Conservation (phyloP, 1,140 invertebrate genomes). For the Artemia franciscana region DNA sequence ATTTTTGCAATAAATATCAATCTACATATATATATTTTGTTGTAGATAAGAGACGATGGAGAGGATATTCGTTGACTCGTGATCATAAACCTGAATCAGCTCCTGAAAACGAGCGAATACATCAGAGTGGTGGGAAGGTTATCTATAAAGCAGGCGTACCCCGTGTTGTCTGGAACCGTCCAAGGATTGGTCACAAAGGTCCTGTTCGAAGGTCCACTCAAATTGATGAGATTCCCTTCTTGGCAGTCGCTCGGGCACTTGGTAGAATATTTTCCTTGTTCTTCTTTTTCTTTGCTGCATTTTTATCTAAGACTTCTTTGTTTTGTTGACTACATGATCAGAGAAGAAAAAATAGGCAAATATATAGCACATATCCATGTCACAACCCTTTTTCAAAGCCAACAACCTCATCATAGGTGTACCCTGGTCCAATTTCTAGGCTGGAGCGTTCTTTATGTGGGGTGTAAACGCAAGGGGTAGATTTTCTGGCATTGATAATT, state of each 20-base stretch:
- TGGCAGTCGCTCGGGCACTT: slow-evolving; percentile 79
- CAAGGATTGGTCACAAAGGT: slow-evolving; percentile 47
- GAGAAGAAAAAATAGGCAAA: too few relatives aligned
- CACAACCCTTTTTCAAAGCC: too few relatives aligned
- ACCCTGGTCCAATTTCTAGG: too few relatives aligned
- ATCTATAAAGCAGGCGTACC: slow-evolving; percentile 68
- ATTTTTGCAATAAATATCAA: too few relatives aligned
- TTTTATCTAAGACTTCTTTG: not conserved
- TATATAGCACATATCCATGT: too few relatives aligned
- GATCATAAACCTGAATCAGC: slow-evolving; percentile 88
- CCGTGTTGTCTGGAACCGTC: slow-evolving; percentile 87
- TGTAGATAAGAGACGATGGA: slow-evolving; percentile 39
- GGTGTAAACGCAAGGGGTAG: too few relatives aligned
- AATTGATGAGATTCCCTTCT: slow-evolving; percentile 85
- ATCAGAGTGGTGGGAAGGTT: slow-evolving; percentile 36
- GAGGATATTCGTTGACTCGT: slow-evolving; percentile 47
- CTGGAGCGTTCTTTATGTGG: too few relatives aligned
- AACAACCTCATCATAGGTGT: too few relatives aligned
- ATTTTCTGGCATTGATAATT: too few relatives aligned
- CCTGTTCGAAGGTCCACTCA: slow-evolving; percentile 56
- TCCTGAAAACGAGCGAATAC: slow-evolving; percentile 62
- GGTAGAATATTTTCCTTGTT: slow-evolving; percentile 26
- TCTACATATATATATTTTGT: slow-evolving; percentile 9
- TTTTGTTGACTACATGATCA: not conserved
- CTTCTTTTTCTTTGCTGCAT: not conserved